Percentiles rank a stretch among this genome's conserved stretches.
These are phyloP conservation scores for Pipistrellus nathusii DNA, from an alignment of 2,797 vertebrate species.

Conservation along the genomic window DNA sequence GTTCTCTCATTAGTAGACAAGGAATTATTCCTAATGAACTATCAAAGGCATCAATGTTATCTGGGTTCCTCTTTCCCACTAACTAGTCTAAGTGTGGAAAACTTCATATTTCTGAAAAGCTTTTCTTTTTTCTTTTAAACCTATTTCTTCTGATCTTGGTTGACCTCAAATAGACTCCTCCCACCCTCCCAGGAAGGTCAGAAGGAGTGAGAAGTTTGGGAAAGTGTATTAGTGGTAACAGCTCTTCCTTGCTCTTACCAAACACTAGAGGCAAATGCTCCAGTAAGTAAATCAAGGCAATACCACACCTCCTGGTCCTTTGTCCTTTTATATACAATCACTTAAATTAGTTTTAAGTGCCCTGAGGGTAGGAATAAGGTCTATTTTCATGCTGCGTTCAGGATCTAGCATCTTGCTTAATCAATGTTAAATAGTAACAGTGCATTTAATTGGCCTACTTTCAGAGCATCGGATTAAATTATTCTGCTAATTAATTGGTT, in stretches of 20 bases:
- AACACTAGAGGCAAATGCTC: not conserved
- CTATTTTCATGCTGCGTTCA: conserved; percentile 74
- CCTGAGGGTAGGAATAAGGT: conserved; percentile 69
- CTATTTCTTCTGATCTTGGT: not conserved
- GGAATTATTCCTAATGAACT: conserved; percentile 69
- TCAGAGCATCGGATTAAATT: conserved; percentile 79
- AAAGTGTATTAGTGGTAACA: accelerated
- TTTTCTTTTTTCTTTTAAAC: not conserved
- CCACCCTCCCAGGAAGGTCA: not conserved
- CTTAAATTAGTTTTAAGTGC: conserved; percentile 67
- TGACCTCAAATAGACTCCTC: not conserved
- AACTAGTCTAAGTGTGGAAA: not conserved
- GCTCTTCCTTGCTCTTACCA: not conserved
- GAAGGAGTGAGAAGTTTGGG: not conserved
- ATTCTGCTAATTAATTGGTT: conserved; percentile 84
- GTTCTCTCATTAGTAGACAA: conserved; percentile 55
- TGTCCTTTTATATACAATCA: conserved; percentile 20
- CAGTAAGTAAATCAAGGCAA: not conserved
- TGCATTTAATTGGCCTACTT: conserved; percentile 82
- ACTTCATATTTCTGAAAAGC: not conserved
- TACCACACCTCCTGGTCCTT: not conserved
- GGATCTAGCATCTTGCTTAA: conserved; percentile 77
- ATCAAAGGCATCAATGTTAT: conserved; percentile 31
- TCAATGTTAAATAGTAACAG: conserved; percentile 81
- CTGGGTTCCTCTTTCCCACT: conserved; percentile 16